Percentiles rank a stretch among this genome's conserved stretches.
Conservation (phyloP, 1,140 invertebrate species). For the Lerema accius region DNA sequence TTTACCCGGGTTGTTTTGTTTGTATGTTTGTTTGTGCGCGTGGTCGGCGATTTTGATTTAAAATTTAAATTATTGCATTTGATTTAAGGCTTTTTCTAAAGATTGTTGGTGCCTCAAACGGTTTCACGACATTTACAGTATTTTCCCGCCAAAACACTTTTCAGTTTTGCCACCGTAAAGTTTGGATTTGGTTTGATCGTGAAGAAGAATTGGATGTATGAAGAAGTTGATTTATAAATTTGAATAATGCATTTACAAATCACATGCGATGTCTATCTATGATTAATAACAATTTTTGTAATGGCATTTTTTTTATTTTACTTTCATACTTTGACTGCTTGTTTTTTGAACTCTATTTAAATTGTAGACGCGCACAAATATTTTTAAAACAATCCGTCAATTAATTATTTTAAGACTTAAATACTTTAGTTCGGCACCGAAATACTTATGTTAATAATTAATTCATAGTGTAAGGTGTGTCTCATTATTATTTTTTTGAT, state of each 20-base stretch:
- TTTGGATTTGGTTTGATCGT: too few species aligned
- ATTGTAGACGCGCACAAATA: constrained; percentile 31
- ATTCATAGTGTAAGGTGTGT: constrained; percentile 17
- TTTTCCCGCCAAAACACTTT: too few species aligned
- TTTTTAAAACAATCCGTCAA: constrained; percentile 17
- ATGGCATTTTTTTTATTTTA: too few species aligned
- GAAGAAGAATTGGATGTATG: too few species aligned
- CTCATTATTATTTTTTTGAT: constrained; percentile 7
- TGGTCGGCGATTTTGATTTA: constrained; percentile 1
- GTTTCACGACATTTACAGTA: too few species aligned
- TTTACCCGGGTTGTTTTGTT: constrained; percentile 46
- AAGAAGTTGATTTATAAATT: neutral
- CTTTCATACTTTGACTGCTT: too few species aligned
- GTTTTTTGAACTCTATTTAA: neutral
- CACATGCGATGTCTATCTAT: neutral
- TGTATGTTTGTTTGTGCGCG: constrained; percentile 33
- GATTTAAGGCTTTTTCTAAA: too few species aligned
- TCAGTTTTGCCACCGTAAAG: neutral
- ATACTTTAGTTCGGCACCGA: constrained; percentile 37
- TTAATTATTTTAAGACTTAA: constrained; percentile 35
- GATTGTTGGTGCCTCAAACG: too few species aligned
- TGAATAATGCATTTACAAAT: constrained; percentile 17
- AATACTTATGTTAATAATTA: constrained; percentile 16
- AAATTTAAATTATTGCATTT: too few species aligned
- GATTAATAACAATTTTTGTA: too few species aligned